Conservation (phyloP, 2,888 invertebrate genomes). For the Loripinus fragilis region DNA sequence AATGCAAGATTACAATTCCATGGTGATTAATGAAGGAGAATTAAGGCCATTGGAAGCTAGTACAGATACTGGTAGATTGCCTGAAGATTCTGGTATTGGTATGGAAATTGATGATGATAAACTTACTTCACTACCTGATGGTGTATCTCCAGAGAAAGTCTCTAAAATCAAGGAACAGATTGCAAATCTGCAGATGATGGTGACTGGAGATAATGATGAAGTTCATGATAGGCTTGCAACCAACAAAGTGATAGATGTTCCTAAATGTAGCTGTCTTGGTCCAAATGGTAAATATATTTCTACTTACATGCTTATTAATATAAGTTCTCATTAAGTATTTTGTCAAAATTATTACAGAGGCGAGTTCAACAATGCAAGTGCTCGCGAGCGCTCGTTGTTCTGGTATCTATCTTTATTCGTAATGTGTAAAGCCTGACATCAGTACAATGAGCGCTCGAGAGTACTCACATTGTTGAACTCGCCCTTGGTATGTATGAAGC, state of each 20-base stretch:
- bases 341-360: too few relatives aligned
- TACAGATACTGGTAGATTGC: neutral
- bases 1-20: neutral
- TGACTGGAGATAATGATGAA: constrained; percentile 57
- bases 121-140: neutral
- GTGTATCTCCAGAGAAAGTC: constrained; percentile 22
- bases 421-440: too few relatives aligned
- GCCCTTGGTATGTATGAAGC: too few relatives aligned
- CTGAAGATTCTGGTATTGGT: constrained; percentile 16
- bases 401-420: too few relatives aligned
- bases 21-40: neutral
- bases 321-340: too few relatives aligned
- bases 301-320: too few relatives aligned
- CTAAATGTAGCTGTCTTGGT: constrained; percentile 95
- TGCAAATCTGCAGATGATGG: constrained; percentile 44
- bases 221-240: constrained; percentile 86
- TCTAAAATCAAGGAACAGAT: constrained; percentile 55
- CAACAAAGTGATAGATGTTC: constrained; percentile 92
- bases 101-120: constrained; percentile 15
- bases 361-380: too few relatives aligned
- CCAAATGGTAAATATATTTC: constrained; percentile 85
- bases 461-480: too few relatives aligned
- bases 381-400: too few relatives aligned
- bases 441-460: too few relatives aligned
- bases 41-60: neutral